Conservation (phyloP, 2,797 vertebrate species). For the Zalophus californianus region DNA sequence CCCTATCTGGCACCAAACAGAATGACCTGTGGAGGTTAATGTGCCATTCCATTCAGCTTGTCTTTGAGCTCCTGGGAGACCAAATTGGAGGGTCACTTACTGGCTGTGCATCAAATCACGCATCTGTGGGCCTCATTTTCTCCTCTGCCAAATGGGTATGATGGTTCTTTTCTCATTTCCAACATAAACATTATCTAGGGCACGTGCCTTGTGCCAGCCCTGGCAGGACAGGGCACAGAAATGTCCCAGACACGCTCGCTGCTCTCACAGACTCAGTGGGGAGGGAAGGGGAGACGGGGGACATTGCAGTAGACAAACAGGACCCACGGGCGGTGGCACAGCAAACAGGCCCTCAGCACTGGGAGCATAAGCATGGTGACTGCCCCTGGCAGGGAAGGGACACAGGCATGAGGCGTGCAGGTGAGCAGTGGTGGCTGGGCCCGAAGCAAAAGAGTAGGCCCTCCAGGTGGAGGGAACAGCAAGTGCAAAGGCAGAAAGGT, state of each 20-base stretch:
- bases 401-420: background rate
- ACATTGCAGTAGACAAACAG: background rate
- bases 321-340: accelerated
- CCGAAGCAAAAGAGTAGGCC: background rate
- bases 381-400: background rate
- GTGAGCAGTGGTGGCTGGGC: background rate
- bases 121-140: background rate
- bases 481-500: background rate
- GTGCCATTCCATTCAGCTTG: background rate
- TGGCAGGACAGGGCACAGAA: background rate
- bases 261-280: background rate
- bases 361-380: background rate
- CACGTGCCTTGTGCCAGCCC: background rate
- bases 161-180: background rate
- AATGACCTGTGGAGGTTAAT: too few relatives aligned
- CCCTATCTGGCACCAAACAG: background rate
- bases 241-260: background rate
- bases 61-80: background rate
- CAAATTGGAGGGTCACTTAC: background rate
- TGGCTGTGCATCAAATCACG: background rate
- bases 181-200: background rate
- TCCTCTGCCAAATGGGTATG: background rate
- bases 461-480: background rate
- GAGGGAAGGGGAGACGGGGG: accelerated
- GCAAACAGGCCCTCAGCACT: background rate